Base-by-base conservation (phyloP, 2,888 invertebrate species). In the Artemia sinica region DNA sequence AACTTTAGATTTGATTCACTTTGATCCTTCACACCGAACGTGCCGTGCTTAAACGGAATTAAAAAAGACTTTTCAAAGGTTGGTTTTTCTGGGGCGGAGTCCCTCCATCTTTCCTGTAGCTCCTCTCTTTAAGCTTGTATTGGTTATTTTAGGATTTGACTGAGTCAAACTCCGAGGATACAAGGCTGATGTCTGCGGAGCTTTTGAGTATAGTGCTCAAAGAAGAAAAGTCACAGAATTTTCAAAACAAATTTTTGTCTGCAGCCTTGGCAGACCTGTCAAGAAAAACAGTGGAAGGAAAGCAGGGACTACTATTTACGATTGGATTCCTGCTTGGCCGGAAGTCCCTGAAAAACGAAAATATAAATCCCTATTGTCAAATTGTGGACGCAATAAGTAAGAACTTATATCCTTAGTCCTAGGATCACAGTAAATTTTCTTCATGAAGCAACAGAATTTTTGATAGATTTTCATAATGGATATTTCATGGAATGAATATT, bases 191-290 rank as follows among this genome's bases (percentile, higher is more conserved):
- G 11, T n/a, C 63, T 28, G 63, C 63, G n/a, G 63, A 58, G 28
- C 14, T 28, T 58, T 28, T 58, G n/a, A 18, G 14, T 28, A 28
- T 58, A 58, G 28, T 58, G 9, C 14, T 58, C 14, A 58, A n/a
- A n/a, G 63, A 58, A 58, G 63, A 28, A 28, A 28, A 18, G 9
- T n/a, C n/a, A 28, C 14, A n/a, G 8, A 18, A n/a, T 28, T 18
- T 28, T 10, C 63, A 58, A 28, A 28, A 58, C n/a, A 58, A 10
- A n/a, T 58, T 58, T 58, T 58, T 58, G 63, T 18, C n/a, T 9
- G n/a, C 63, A 58, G 63, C 28, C 14, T n/a, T 58, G 9, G 9
- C 63, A 58, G 63, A 58, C n/a, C n/a, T 58, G 63, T 58, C 63
- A 58, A 58, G 63, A 58, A 58, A 58, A 58, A 1, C 63, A n/a